Conservation (phyloP, 2,797 vertebrate species). For the Amphiprion clarkii region DNA sequence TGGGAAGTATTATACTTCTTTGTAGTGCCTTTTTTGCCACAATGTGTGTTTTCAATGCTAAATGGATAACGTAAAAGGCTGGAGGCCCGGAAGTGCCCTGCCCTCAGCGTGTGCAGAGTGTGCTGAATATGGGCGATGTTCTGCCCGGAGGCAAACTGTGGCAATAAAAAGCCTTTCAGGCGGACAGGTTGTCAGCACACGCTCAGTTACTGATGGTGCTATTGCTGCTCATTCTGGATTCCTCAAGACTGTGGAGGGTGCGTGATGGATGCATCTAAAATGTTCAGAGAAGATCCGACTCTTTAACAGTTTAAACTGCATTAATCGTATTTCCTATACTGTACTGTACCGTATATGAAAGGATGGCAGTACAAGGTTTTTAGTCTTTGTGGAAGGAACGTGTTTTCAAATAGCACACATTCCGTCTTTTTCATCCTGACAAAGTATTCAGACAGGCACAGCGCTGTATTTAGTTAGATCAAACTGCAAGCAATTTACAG, state of each 20-base stretch:
- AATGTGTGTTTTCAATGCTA: constrained; percentile 79
- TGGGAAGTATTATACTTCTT: constrained; percentile 69
- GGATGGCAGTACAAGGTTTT: background rate
- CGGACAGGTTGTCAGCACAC: constrained; percentile 79
- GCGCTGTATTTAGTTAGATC: background rate
- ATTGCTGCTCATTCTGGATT: constrained; percentile 63
- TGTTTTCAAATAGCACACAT: background rate
- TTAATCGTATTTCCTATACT: constrained; percentile 1
- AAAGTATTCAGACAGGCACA: constrained; percentile 6
- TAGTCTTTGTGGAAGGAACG: background rate
- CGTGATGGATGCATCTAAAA: constrained; percentile 48
- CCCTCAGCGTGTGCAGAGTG: constrained; percentile 59
- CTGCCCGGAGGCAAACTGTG: constrained; percentile 79
- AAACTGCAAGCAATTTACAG: background rate
- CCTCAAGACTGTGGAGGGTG: constrained; percentile 43
- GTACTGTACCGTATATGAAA: constrained; percentile 3
- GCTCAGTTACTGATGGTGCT: constrained; percentile 76
- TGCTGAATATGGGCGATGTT: constrained; percentile 78
- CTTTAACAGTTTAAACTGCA: constrained; percentile 27
- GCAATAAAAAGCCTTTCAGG: constrained; percentile 84
- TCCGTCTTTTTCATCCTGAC: background rate
- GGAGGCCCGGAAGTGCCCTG: constrained; percentile 62
- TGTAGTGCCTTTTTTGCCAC: constrained; percentile 61
- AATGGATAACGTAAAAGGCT: constrained; percentile 80
- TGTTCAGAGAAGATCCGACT: constrained; percentile 30